Evolutionary conservation across 1,140 invertebrate species (phyloP).

Genomic region (Scaptomyza graminum): DNA sequence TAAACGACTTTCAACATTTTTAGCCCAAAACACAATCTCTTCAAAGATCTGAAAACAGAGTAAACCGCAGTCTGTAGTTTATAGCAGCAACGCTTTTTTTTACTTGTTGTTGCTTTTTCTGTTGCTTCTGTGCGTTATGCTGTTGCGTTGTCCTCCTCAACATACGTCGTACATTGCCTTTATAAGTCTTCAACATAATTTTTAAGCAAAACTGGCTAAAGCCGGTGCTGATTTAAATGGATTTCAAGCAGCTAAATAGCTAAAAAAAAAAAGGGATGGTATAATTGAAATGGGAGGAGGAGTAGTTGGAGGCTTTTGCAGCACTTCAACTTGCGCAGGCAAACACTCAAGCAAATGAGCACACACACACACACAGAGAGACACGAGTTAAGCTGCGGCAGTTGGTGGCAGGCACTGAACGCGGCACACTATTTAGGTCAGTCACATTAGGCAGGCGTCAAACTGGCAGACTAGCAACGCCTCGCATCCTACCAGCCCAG

Average conservation of each 20-base stretch:
- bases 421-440: constrained; percentile 76
- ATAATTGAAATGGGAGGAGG: constrained; percentile 68
- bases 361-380: constrained; percentile 29
- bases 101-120: background rate
- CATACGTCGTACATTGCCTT: background rate
- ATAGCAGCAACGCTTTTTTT: background rate
- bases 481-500: background rate
- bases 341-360: constrained; percentile 70
- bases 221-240: constrained; percentile 65
- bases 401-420: constrained; percentile 39
- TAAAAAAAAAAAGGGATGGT: constrained; percentile 40
- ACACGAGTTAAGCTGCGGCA: background rate
- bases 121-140: background rate
- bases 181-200: constrained; percentile 17
- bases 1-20: too few species aligned
- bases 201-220: constrained; percentile 37
- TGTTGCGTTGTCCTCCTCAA: constrained; percentile 13
- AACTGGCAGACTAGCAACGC: constrained; percentile 47
- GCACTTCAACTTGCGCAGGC: constrained; percentile 58
- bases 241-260: constrained; percentile 73
- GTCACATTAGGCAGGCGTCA: constrained; percentile 76
- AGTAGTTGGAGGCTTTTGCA: background rate
- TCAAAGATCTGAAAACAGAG: background rate
- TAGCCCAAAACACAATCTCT: background rate
- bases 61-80: background rate